These are phyloP conservation scores for Idaea aversata DNA, from an alignment of 2,888 invertebrate genomes.

Conservation along the genomic window DNA sequence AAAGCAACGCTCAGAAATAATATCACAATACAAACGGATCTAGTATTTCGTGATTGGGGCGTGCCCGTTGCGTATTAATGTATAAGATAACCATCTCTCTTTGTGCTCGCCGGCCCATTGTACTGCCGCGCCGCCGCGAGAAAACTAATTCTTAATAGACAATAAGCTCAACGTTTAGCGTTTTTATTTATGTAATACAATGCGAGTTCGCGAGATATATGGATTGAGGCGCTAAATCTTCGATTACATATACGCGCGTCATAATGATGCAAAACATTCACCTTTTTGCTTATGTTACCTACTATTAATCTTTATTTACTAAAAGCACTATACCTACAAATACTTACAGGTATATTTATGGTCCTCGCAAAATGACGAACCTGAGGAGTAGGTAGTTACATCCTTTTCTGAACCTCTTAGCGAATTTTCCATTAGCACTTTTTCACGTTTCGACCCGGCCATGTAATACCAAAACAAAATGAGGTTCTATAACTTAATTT, in stretches of 20 bases:
- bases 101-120: slow-evolving; percentile 74
- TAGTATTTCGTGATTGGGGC: slow-evolving; percentile 75
- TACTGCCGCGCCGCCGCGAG: slow-evolving; percentile 56
- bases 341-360: too few species aligned
- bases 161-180: slow-evolving; percentile 72
- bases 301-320: too few species aligned
- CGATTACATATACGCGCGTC: background rate
- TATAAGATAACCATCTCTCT: slow-evolving; percentile 68
- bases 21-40: slow-evolving; percentile 58
- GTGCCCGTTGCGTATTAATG: slow-evolving; percentile 74
- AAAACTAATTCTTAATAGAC: slow-evolving; percentile 79
- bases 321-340: too few species aligned
- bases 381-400: too few species aligned
- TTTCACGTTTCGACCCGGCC: too few species aligned
- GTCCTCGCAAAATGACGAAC: too few species aligned
- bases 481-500: too few species aligned
- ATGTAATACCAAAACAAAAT: too few species aligned
- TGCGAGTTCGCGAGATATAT: slow-evolving; percentile 61
- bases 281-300: background rate
- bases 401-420: too few species aligned
- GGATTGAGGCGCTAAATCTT: slow-evolving; percentile 39
- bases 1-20: background rate
- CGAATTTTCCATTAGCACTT: too few species aligned
- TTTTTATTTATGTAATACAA: slow-evolving; percentile 75
- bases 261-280: background rate